These are phyloP conservation scores for Lucifuga dentata DNA, from an alignment of 2,113 vertebrate genomes.

Conservation along the genomic window DNA sequence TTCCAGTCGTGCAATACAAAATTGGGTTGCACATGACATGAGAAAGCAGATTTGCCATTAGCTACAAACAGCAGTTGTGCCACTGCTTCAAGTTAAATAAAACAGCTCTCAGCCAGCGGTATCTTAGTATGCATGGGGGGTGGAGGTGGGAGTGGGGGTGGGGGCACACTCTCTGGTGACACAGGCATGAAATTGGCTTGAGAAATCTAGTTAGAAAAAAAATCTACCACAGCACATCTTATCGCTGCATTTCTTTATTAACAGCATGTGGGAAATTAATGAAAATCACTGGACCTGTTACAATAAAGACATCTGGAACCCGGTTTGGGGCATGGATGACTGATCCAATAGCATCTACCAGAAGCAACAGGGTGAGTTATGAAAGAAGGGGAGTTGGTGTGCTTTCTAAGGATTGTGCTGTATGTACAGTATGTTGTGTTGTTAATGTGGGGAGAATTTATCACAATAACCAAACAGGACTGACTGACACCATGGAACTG, in stretches of 20 bases:
- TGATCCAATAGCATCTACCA: slow-evolving; percentile 91
- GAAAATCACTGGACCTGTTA: slow-evolving; percentile 97
- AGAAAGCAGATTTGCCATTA: slow-evolving; percentile 1
- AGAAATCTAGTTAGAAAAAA: slow-evolving; percentile 72
- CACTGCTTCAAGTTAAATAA: slow-evolving; percentile 40
- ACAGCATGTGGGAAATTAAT: slow-evolving; percentile 98
- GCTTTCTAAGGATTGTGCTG: background rate
- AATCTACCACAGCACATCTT: slow-evolving; percentile 67
- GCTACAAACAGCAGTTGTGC: slow-evolving; percentile 33
- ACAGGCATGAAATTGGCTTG: slow-evolving; percentile 80
- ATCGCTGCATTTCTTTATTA: slow-evolving; percentile 76
- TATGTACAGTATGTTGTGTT: slow-evolving; percentile 14
- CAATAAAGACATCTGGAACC: slow-evolving; percentile 97
- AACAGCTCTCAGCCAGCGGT: slow-evolving; percentile 23
- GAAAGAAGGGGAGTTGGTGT: slow-evolving; percentile 61
- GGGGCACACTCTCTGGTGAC: slow-evolving; percentile 59
- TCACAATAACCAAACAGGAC: background rate
- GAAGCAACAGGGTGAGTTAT: slow-evolving; percentile 93
- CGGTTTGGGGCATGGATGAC: slow-evolving; percentile 99
- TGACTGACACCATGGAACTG: background rate
- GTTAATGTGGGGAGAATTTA: background rate
- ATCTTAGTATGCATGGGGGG: slow-evolving; percentile 74
- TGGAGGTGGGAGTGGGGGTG: too few relatives aligned
- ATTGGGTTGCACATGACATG: background rate
- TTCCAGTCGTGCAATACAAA: background rate